Conservation (phyloP, 2,113 vertebrate species). For the Eclectus roratus region DNA sequence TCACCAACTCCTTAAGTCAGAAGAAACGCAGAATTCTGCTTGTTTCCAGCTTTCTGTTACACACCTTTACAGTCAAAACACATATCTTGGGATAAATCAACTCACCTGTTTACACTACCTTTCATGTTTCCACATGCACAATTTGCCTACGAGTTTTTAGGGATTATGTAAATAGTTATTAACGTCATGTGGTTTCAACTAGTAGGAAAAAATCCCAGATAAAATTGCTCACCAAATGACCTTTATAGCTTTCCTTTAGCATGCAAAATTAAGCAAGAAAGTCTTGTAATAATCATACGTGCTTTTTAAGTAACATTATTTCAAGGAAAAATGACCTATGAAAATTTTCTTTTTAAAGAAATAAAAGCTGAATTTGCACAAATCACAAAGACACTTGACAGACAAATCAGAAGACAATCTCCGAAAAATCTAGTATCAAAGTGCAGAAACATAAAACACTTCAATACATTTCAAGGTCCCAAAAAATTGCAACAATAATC, state of each 20-base stretch:
- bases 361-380: not conserved
- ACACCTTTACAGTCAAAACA: not conserved
- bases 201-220: constrained; percentile 22
- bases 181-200: constrained; percentile 1
- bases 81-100: not conserved
- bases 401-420: not conserved
- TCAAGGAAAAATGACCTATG: not conserved
- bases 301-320: not conserved
- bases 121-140: not conserved
- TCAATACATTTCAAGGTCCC: not conserved
- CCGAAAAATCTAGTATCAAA: not conserved
- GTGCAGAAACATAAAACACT: not conserved
- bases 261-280: constrained; percentile 10
- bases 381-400: not conserved
- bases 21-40: not conserved
- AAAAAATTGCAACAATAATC: not conserved
- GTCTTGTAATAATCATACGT: not conserved
- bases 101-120: not conserved
- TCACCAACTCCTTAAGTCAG: not conserved
- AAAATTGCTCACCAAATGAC: constrained; percentile 30
- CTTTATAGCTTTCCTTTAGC: constrained; percentile 18
- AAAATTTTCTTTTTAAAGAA: not conserved
- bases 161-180: constrained; percentile 45
- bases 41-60: not conserved
- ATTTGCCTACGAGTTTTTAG: constrained; percentile 22